Evolutionary conservation across 2,888 invertebrate species (phyloP).

Genomic region (Geotrupes spiniger): DNA sequence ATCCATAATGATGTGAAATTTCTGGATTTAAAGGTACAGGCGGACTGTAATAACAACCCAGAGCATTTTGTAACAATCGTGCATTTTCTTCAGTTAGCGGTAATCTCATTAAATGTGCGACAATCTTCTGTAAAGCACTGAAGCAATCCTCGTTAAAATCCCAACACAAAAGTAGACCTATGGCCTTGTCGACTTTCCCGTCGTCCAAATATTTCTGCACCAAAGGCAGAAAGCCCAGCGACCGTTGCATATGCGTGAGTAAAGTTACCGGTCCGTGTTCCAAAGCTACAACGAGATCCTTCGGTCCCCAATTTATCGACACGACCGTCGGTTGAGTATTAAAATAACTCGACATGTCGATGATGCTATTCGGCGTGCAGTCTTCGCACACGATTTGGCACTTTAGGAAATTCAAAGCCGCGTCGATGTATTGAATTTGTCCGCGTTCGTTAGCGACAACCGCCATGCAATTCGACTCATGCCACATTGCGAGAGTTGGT

Average conservation of each 20-base stretch:
- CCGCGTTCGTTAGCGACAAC: constrained; percentile 69
- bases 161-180: constrained; percentile 62
- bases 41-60: constrained; percentile 78
- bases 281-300: constrained; percentile 56
- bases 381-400: constrained; percentile 68
- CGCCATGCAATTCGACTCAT: constrained; percentile 66
- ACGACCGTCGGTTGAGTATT: constrained; percentile 43
- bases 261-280: constrained; percentile 60
- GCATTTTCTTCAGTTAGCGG: constrained; percentile 60
- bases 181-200: constrained; percentile 66
- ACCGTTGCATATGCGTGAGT: constrained; percentile 39
- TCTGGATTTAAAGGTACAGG: constrained; percentile 64
- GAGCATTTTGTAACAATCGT: constrained; percentile 69
- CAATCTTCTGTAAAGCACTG: constrained; percentile 69
- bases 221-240: constrained; percentile 38
- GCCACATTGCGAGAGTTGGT: constrained; percentile 70
- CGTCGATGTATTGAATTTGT: constrained; percentile 73
- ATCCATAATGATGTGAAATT: constrained; percentile 70
- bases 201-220: constrained; percentile 59
- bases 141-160: constrained; percentile 76
- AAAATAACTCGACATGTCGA: constrained; percentile 66
- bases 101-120: constrained; percentile 62
- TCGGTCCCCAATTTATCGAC: constrained; percentile 43
- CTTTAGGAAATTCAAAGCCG: constrained; percentile 65
- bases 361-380: constrained; percentile 57